A percentile compares a stretch with the other conserved stretches of the same genome.
phyloP scores from a whole-genome alignment of 1,140 invertebrate species.

The Asbolus verrucosus region DNA sequence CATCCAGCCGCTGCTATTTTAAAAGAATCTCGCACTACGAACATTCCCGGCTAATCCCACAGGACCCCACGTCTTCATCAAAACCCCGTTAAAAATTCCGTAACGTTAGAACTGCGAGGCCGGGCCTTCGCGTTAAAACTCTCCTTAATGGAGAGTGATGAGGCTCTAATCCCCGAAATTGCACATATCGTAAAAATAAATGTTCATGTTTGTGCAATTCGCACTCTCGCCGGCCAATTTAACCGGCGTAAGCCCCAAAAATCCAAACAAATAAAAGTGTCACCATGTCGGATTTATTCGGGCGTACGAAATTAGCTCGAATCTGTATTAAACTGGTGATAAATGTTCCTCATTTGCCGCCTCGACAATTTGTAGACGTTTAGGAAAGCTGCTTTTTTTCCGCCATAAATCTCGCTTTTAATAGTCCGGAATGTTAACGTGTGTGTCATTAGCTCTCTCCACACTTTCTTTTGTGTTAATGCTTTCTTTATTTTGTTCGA shows the following conservation, averaged over 20 bases:
- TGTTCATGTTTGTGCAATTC: slow-evolving; percentile 36
- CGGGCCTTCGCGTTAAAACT: too few species aligned
- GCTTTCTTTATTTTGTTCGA: slow-evolving; percentile 33
- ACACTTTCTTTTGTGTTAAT: slow-evolving; percentile 39
- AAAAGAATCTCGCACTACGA: slow-evolving; percentile 45
- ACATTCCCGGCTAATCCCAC: slow-evolving; percentile 47
- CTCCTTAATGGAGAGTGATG: slow-evolving; percentile 15
- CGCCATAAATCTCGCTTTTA: slow-evolving; percentile 64
- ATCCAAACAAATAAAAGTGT: slow-evolving; percentile 60
- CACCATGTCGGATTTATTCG: slow-evolving; percentile 61
- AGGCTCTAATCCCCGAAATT: slow-evolving; percentile 9
- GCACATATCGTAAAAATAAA: slow-evolving; percentile 38
- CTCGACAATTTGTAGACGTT: slow-evolving; percentile 66
- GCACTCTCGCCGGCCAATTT: slow-evolving; percentile 28
- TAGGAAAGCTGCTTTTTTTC: slow-evolving; percentile 62
- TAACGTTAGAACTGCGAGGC: background rate
- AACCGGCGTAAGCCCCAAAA: slow-evolving; percentile 34
- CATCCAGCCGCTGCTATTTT: slow-evolving; percentile 40
- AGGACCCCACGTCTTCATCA: slow-evolving; percentile 37
- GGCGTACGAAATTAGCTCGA: slow-evolving; percentile 62
- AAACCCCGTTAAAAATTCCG: background rate
- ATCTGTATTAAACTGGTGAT: slow-evolving; percentile 63
- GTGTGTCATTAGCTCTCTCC: slow-evolving; percentile 55
- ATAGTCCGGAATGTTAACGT: slow-evolving; percentile 61
- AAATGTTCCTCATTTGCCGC: slow-evolving; percentile 65